Evolutionary conservation across 1,140 invertebrate species (phyloP), one percentile per base, ranked within the genome.

Genomic region (Eumaeus atala): DNA sequence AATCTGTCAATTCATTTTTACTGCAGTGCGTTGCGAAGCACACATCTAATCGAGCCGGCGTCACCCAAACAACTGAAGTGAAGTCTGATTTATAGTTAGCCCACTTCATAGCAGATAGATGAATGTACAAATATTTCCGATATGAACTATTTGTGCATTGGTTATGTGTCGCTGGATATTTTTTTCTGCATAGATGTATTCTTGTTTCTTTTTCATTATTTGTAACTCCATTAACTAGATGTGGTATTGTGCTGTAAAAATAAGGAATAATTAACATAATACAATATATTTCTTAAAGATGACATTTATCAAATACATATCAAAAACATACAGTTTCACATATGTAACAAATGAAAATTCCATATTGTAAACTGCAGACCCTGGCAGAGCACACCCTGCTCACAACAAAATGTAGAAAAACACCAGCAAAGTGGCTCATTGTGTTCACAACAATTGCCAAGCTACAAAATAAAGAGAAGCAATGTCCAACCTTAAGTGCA

Each of bases 11-110:
- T 36, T 82, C 78, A 18, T 42, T 65, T 47, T 88, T 87, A 37
- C 92, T 93, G 17, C 90, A 89, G 67, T 94, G 92, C 10, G 86
- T 90, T 1, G 92, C 89, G 62, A 91, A 93, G 67, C 92, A 93
- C 5, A 92, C 87, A 57, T 89, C 86, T 35, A 80, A 70, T 4
- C 59, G 70, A 34, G 69, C 77, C 12, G 73, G 44, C 0, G 52
- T 16, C 51, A 80, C 67, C 54, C 62, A 68, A 33, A 67, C 54
- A n/a, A 74, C 74, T 58, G 89, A 58, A 2, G 53, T 44, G 7
- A 67, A 36, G 51, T 73, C 34, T 47, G 65, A 5, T 73, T 59
- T 56, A 55, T 77, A 86, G 34, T 78, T 69, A 8, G 54, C 67
- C 91, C 91, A 92, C 56, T 81, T 77, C 18, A 71, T 60, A 6